Conservation (phyloP, 2,113 vertebrate species). For the Poeciliopsis turrubarensis region DNA sequence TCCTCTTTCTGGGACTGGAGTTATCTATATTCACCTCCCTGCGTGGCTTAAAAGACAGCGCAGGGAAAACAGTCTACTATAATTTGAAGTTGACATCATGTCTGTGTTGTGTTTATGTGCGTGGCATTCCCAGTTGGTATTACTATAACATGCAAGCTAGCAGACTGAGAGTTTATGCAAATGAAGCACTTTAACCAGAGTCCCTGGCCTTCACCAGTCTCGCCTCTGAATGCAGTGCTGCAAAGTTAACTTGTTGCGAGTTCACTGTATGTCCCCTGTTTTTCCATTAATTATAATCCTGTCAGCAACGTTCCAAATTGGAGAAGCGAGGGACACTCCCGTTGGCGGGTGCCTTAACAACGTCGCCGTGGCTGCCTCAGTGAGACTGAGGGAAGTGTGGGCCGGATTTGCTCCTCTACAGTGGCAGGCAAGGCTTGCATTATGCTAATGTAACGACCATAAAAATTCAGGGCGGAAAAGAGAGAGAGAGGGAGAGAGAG, state of each 20-base stretch:
- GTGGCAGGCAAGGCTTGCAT: slow-evolving; percentile 70
- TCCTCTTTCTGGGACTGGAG: too few relatives aligned
- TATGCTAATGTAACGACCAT: slow-evolving; percentile 69
- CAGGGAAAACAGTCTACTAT: neutral
- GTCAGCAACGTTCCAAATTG: slow-evolving; percentile 39
- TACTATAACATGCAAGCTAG: slow-evolving; percentile 29
- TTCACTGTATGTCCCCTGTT: slow-evolving; percentile 38
- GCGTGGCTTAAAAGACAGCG: too few relatives aligned
- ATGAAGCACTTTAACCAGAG: slow-evolving; percentile 39
- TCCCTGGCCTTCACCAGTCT: slow-evolving; percentile 45
- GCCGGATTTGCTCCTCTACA: slow-evolving; percentile 62
- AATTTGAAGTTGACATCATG: slow-evolving; percentile 36
- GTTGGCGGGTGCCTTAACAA: too few relatives aligned
- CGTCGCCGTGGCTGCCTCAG: neutral
- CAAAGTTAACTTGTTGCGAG: slow-evolving; percentile 63
- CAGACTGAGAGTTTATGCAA: slow-evolving; percentile 39
- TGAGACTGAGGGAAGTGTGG: slow-evolving; percentile 58
- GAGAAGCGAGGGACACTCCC: slow-evolving; percentile 28
- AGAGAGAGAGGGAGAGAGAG: neutral
- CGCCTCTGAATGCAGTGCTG: slow-evolving; percentile 39
- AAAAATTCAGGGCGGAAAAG: slow-evolving; percentile 15
- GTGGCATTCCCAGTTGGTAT: slow-evolving; percentile 11
- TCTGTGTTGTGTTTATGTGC: slow-evolving; percentile 22
- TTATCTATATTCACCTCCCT: too few relatives aligned
- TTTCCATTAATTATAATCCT: slow-evolving; percentile 69